phyloP scores from a whole-genome alignment of 2,888 invertebrate species.

The Pharmacophagus antenor region DNA sequence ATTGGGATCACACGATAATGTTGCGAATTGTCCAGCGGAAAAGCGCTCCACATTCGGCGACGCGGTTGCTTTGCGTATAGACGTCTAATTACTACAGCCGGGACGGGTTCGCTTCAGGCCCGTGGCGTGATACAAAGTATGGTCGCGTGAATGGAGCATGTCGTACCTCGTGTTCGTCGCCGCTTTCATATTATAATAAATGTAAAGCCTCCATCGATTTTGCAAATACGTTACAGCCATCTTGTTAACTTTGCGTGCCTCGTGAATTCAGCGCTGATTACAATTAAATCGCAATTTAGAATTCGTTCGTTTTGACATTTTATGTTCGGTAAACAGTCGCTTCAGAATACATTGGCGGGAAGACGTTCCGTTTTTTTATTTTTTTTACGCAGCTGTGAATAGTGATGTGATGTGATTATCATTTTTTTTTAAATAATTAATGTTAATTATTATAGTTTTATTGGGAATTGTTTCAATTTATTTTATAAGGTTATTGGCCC shows the following conservation, averaged over 20 bases:
- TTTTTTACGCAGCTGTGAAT: conserved; percentile 48
- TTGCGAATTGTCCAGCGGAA: conserved; percentile 36
- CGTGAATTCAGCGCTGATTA: conserved; percentile 35
- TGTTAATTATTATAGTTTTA: conserved; percentile 60
- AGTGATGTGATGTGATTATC: conserved; percentile 64
- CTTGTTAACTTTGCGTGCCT: conserved; percentile 26
- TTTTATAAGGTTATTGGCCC: conserved; percentile 46
- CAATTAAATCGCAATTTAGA: conserved; percentile 33
- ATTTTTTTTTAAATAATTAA: conserved; percentile 45
- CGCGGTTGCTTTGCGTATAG: conserved; percentile 34
- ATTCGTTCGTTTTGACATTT: conserved; percentile 37
- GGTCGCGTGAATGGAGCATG: conserved; percentile 30
- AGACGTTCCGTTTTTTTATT: conserved; percentile 43
- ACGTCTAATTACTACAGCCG: conserved; percentile 36
- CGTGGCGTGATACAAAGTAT: conserved; percentile 26
- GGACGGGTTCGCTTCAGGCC: conserved; percentile 36
- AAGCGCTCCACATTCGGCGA: conserved; percentile 42
- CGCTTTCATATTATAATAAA: conserved; percentile 25
- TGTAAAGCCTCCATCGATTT: conserved; percentile 9
- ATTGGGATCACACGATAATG: conserved; percentile 49
- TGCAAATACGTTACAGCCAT: conserved; percentile 12
- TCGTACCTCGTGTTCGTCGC: conserved; percentile 21
- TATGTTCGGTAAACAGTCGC: conserved; percentile 27
- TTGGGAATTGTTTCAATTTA: conserved; percentile 51
- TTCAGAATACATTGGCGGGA: conserved; percentile 55